Base-by-base conservation (phyloP, 2,797 vertebrate genomes). In the Crenuchus spilurus region DNA sequence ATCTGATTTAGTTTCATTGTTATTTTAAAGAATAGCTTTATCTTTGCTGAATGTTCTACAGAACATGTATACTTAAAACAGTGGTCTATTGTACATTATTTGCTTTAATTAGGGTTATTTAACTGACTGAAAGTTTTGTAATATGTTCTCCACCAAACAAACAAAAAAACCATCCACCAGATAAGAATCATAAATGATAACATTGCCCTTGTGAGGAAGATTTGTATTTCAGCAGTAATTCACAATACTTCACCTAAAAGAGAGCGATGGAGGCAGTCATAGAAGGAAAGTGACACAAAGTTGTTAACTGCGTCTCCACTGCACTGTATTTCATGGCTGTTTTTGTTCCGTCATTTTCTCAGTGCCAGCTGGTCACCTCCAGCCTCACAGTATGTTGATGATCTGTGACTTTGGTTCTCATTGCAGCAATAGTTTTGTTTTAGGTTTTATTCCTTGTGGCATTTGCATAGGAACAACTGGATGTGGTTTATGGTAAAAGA, bases 161-260 rank as follows among this genome's bases (percentile, higher is more conserved):
- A n/a, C n/a, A n/a, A n/a, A n/a, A n/a, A n/a, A n/a, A n/a, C n/a
- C 28, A 10, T 13, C 60, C 13, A 11, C 8, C 60, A 10, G 57
- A 64, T 51, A 20, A 41, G 3, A 39, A 10, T 51, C 46, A 66
- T 39, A 14, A 52, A 54, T 14, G 28, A 31, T 41, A 54, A n/a
- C 11, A 24, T 20, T 68, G 20, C 35, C 48, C 8, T 35, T 54
- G 46, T n/a, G n/a, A n/a, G n/a, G n/a, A n/a, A n/a, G n/a, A n/a
- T n/a, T n/a, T n/a, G 16, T n/a, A n/a, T 18, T 64, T 46, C 62
- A 51, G 22, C 48, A 68, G 52, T 41, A n/a, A 39, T 90, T 86
- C 88, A 90, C 87, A 89, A 87, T 88, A 84, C 14, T 90, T 87
- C 89, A 88, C 90, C 89, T 88, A 89, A 89, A 84, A 84, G 79